A percentile compares a stretch with the other conserved stretches of the same genome.
Conservation (phyloP, 2,113 vertebrate species). For the Furnarius figulus region DNA sequence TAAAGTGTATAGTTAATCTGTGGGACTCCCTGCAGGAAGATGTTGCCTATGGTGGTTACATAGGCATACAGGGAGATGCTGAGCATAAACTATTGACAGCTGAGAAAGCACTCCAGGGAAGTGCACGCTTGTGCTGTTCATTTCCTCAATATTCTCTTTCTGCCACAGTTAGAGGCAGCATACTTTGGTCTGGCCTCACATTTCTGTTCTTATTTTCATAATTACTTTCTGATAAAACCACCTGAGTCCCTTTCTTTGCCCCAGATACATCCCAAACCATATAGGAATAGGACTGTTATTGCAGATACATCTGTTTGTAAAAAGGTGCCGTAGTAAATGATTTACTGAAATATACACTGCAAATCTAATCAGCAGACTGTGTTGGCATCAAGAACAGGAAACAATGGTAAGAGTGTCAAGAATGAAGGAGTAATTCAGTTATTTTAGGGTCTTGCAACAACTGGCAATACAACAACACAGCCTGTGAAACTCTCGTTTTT, state of each 20-base stretch:
- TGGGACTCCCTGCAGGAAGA: conserved; percentile 29
- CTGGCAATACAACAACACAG: background rate
- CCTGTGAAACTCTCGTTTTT: background rate
- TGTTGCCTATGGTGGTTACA: background rate
- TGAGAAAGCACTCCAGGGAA: background rate
- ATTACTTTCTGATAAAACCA: background rate
- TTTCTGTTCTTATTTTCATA: background rate
- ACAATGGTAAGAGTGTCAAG: conserved; percentile 13
- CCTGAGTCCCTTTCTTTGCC: background rate
- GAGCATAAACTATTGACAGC: background rate
- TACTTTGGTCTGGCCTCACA: background rate
- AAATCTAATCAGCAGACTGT: conserved; percentile 17
- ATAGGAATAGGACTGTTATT: background rate
- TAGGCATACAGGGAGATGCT: background rate
- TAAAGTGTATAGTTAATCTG: conserved; percentile 17
- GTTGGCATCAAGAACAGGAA: conserved; percentile 31
- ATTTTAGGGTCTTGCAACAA: conserved; percentile 18
- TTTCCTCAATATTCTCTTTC: background rate
- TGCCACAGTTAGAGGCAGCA: background rate
- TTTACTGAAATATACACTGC: conserved; percentile 6
- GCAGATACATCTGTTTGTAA: background rate
- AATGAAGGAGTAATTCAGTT: background rate
- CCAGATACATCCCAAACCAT: background rate
- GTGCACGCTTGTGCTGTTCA: background rate
- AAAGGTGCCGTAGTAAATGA: conserved; percentile 11